phyloP scores from a whole-genome alignment of 2,888 invertebrate species.

The Cylindroiulus punctatus region DNA sequence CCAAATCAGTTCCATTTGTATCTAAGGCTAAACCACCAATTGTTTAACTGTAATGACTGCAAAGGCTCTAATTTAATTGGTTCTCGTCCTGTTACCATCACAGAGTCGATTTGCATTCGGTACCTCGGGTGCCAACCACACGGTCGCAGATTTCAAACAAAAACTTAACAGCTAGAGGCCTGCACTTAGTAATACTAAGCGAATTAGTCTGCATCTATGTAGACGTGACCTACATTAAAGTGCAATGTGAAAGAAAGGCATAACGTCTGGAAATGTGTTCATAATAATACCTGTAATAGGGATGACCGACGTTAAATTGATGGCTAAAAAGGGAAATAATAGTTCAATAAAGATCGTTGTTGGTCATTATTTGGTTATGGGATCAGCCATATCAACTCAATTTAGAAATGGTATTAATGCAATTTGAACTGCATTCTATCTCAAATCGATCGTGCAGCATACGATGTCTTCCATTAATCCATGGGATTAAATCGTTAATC shows the following conservation, averaged over 20 bases:
- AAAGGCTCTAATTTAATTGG: background rate
- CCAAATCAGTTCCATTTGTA: too few species aligned
- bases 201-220: too few species aligned
- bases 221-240: too few species aligned
- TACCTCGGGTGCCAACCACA: background rate
- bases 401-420: too few species aligned
- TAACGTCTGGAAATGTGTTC: too few species aligned
- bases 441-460: background rate
- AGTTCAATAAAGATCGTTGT: too few species aligned
- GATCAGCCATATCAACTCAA: background rate
- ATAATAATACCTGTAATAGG: too few species aligned
- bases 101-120: background rate
- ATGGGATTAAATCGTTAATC: background rate
- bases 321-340: too few species aligned
- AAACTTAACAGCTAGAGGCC: background rate
- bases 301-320: too few species aligned
- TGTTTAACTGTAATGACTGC: background rate
- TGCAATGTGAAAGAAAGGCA: too few species aligned
- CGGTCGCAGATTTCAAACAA: constrained; percentile 10
- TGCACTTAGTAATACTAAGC: too few species aligned
- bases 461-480: background rate
- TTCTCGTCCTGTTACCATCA: background rate
- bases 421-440: background rate
- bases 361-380: background rate
- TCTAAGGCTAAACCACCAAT: too few species aligned